phyloP scores from a whole-genome alignment of 2,888 invertebrate genomes.

The Aphelenchoides bicaudatus region DNA sequence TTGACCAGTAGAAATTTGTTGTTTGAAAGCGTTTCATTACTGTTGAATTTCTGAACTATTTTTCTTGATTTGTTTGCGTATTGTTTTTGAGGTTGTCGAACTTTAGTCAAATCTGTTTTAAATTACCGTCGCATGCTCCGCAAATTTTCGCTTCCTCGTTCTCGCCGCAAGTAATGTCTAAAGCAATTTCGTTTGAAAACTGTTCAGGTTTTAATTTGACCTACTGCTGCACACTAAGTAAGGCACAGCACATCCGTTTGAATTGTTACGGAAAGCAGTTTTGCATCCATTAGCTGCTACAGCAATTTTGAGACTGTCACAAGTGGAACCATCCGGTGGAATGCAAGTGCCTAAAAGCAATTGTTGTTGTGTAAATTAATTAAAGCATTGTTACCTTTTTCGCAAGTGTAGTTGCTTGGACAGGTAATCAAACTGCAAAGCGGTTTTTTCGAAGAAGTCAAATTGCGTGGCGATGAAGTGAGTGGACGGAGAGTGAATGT shows the following conservation, averaged over 20 bases:
- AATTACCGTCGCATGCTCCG: constrained; percentile 30
- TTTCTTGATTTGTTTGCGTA: too few species aligned
- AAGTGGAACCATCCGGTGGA: constrained; percentile 14
- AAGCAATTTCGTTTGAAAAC: not conserved
- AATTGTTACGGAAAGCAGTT: constrained; percentile 12
- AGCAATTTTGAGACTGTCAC: constrained; percentile 16
- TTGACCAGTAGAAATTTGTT: too few species aligned
- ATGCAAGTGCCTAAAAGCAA: constrained; percentile 20
- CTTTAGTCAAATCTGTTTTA: too few species aligned
- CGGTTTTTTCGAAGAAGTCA: too few species aligned
- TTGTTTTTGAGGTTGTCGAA: too few species aligned
- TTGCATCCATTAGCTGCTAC: constrained; percentile 20
- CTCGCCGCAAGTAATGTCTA: constrained; percentile 23
- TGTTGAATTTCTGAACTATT: too few species aligned
- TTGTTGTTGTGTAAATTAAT: too few species aligned
- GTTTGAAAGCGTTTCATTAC: too few species aligned
- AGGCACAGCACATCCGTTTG: constrained; percentile 18
- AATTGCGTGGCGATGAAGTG: too few species aligned
- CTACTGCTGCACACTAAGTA: constrained; percentile 15
- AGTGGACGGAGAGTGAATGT: too few species aligned
- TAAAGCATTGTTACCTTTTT: too few species aligned
- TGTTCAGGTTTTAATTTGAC: not conserved
- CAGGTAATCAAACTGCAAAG: constrained; percentile 8
- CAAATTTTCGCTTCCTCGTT: constrained; percentile 31
- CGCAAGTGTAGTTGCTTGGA: constrained; percentile 11